A percentile compares a stretch with the other conserved stretches of the same genome.
phyloP scores from a whole-genome alignment of 1,140 invertebrate species.

The Phthorimaea operculella region DNA sequence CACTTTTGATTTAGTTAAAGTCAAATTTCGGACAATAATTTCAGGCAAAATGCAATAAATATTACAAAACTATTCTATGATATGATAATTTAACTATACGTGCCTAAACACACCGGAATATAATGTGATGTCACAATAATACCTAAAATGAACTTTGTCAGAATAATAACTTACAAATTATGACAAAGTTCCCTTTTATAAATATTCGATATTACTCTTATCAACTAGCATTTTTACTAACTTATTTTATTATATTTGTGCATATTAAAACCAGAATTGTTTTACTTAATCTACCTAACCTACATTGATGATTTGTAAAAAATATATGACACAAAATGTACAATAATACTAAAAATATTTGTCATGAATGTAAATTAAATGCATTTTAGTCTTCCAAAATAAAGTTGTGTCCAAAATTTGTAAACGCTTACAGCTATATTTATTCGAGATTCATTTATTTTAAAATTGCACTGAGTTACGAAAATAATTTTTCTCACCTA shows the following conservation, averaged over 20 bases:
- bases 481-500: too few species aligned
- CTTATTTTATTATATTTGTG: neutral
- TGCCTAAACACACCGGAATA: neutral
- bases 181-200: too few species aligned
- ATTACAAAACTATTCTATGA: conserved; percentile 28
- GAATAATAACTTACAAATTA: neutral
- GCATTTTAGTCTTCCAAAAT: conserved; percentile 20
- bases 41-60: conserved; percentile 22
- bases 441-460: neutral
- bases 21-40: too few species aligned
- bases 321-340: conserved; percentile 32
- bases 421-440: neutral
- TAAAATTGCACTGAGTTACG: neutral
- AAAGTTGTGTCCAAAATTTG: conserved; percentile 16
- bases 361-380: conserved; percentile 30
- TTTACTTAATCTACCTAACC: neutral
- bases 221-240: too few species aligned
- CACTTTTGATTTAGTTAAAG: neutral
- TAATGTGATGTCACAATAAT: neutral
- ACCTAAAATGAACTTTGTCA: neutral
- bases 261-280: neutral
- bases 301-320: conserved; percentile 5
- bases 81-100: conserved; percentile 17
- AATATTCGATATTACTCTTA: too few species aligned
- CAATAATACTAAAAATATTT: conserved; percentile 12